Evolutionary conservation across 37 sponge, comb jelly and placozoan genomes (phyloP).

Genomic region (Oscarella lobularis): DNA sequence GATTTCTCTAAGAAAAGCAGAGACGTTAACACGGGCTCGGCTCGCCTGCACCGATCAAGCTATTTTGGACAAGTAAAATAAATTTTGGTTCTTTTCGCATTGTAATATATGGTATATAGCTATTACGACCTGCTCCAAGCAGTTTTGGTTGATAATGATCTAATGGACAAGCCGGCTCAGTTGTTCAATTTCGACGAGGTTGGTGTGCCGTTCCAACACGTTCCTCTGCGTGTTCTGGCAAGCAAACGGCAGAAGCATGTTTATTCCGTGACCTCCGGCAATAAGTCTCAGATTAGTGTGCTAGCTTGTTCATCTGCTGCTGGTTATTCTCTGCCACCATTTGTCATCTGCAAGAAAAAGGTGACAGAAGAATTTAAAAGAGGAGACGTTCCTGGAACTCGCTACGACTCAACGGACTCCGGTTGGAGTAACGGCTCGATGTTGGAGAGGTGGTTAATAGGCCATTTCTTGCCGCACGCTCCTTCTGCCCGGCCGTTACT

Average conservation of each 20-base stretch:
- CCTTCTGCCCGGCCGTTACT: conserved; percentile 22
- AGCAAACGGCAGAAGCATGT: conserved; percentile 16
- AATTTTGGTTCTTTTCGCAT: too few species aligned
- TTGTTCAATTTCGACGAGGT: conserved; percentile 34
- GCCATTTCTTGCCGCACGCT: conserved; percentile 19
- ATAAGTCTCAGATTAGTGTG: conserved; percentile 38
- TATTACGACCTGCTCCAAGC: conserved; percentile 30
- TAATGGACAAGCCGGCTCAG: conserved; percentile 15
- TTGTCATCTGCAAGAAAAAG: conserved; percentile 25
- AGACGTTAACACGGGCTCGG: too few species aligned
- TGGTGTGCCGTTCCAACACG: conserved; percentile 33
- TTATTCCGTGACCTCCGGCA: conserved; percentile 2
- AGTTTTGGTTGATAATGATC: conserved; percentile 11
- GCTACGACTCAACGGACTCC: conserved; percentile 27
- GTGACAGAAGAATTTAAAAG: background rate
- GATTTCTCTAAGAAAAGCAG: too few species aligned
- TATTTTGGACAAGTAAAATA: too few species aligned
- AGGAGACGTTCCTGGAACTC: conserved; percentile 40
- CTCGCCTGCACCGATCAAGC: too few species aligned
- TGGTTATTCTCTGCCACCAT: conserved; percentile 25
- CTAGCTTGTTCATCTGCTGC: conserved; percentile 33
- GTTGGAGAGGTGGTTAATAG: conserved; percentile 27
- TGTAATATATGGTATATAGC: conserved; percentile 8
- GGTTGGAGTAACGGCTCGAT: conserved; percentile 32
- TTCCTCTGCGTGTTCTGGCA: conserved; percentile 12